A percentile compares a stretch with the other conserved stretches of the same genome.
Evolutionary conservation across 2,113 vertebrate genomes (phyloP).

Genomic region (Acanthochromis polyacanthus): DNA sequence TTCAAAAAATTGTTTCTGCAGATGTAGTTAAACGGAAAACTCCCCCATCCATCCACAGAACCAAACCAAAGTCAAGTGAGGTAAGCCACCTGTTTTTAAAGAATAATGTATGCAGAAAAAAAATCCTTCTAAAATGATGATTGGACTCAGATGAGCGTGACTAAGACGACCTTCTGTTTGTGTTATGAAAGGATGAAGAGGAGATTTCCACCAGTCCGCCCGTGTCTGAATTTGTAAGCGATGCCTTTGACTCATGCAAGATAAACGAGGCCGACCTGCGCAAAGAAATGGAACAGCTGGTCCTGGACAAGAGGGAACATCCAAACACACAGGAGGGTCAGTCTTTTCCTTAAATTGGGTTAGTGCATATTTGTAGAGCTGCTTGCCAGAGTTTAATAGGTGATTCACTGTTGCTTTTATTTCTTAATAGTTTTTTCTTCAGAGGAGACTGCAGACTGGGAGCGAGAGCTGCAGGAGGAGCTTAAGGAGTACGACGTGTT

Average conservation of each 20-base stretch:
- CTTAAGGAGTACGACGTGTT: constrained; percentile 94
- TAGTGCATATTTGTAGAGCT: neutral
- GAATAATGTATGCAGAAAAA: neutral
- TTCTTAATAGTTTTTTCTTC: constrained; percentile 47
- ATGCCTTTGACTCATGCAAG: constrained; percentile 58
- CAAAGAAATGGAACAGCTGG: constrained; percentile 65
- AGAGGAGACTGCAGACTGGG: constrained; percentile 93
- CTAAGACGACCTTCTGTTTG: constrained; percentile 6
- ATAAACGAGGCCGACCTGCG: constrained; percentile 63
- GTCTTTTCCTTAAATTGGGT: neutral
- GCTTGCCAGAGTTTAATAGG: neutral
- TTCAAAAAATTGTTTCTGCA: constrained; percentile 42
- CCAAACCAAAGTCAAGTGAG: constrained; percentile 87
- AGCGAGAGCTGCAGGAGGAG: constrained; percentile 92
- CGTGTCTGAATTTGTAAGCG: constrained; percentile 57
- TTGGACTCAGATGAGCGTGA: no score
- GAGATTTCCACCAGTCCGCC: constrained; percentile 53
- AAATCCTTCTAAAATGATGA: neutral
- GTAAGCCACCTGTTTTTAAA: constrained; percentile 74
- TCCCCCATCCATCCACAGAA: constrained; percentile 82
- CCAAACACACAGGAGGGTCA: constrained; percentile 6
- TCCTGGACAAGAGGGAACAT: constrained; percentile 52
- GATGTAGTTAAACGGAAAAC: constrained; percentile 87
- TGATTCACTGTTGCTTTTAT: constrained; percentile 14
- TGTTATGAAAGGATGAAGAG: constrained; percentile 43